These are phyloP conservation scores for Sminthurides bifidus DNA, from an alignment of 1,140 invertebrate species.

Conservation along the genomic window DNA sequence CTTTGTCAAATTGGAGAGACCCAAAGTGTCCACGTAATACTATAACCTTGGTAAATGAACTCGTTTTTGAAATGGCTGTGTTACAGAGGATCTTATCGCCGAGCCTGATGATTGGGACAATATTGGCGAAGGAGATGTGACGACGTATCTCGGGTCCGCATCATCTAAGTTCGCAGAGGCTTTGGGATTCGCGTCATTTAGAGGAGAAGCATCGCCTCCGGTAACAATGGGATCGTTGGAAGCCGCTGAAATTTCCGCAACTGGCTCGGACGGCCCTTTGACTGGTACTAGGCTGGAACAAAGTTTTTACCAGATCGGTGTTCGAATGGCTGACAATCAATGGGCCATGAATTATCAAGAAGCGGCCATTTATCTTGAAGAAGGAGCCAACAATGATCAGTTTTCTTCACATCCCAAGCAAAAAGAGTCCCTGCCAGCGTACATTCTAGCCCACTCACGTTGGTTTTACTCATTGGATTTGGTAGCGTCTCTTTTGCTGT, in stretches of 20 bases:
- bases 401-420: slow-evolving; percentile 77
- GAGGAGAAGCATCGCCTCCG: slow-evolving; percentile 7
- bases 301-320: slow-evolving; percentile 28
- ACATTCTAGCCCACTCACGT: slow-evolving; percentile 72
- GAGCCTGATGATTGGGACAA: too few species aligned
- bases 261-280: neutral
- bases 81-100: too few species aligned
- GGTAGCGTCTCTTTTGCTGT: slow-evolving; percentile 59
- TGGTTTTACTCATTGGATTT: slow-evolving; percentile 79
- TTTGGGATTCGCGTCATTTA: slow-evolving; percentile 20
- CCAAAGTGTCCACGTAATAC: too few species aligned
- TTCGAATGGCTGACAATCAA: slow-evolving; percentile 19
- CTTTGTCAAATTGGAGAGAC: too few species aligned
- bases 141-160: neutral
- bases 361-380: slow-evolving; percentile 36
- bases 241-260: neutral
- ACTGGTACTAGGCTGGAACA: slow-evolving; percentile 14
- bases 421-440: slow-evolving; percentile 69
- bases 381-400: slow-evolving; percentile 86
- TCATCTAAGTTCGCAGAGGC: slow-evolving; percentile 25
- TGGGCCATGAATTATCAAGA: slow-evolving; percentile 88
- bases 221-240: slow-evolving; percentile 21
- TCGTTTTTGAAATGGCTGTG: too few species aligned
- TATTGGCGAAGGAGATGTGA: too few species aligned
- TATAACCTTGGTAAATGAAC: too few species aligned